Percentiles rank a stretch among this genome's conserved stretches.
These are phyloP conservation scores for Paraescarpia echinospica DNA, from an alignment of 1,140 invertebrate species.

Conservation along the genomic window DNA sequence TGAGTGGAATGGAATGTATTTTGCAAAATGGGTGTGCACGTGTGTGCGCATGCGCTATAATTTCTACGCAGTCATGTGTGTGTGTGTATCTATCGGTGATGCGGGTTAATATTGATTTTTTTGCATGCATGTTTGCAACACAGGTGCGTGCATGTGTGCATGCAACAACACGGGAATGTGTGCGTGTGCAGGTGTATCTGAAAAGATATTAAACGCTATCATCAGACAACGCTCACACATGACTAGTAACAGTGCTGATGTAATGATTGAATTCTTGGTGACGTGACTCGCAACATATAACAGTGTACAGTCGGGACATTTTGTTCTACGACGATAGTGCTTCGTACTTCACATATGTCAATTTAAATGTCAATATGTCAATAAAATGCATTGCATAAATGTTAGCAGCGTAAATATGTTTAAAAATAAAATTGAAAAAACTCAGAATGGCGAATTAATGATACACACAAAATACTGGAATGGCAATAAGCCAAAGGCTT, in stretches of 20 bases:
- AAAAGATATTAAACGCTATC: background rate
- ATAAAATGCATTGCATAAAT: too few species aligned
- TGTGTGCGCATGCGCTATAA: background rate
- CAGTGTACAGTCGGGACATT: background rate
- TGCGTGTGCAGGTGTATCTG: background rate
- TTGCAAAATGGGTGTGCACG: background rate
- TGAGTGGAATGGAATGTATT: background rate
- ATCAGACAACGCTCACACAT: background rate
- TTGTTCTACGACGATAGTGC: background rate
- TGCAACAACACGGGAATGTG: background rate
- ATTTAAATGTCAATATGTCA: too few species aligned
- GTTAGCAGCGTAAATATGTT: too few species aligned
- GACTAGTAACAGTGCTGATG: background rate
- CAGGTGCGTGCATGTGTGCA: background rate
- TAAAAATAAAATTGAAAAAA: too few species aligned
- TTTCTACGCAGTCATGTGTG: background rate
- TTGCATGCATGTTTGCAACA: background rate
- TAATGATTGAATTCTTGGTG: background rate
- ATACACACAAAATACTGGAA: too few species aligned
- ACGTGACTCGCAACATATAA: background rate
- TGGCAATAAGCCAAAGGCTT: too few species aligned
- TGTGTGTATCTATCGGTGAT: background rate
- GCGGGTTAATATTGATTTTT: background rate
- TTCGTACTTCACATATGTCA: background rate
- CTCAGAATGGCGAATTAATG: too few species aligned